Evolutionary conservation across 2,888 invertebrate genomes (phyloP).

Genomic region (Smittia aterrima): DNA sequence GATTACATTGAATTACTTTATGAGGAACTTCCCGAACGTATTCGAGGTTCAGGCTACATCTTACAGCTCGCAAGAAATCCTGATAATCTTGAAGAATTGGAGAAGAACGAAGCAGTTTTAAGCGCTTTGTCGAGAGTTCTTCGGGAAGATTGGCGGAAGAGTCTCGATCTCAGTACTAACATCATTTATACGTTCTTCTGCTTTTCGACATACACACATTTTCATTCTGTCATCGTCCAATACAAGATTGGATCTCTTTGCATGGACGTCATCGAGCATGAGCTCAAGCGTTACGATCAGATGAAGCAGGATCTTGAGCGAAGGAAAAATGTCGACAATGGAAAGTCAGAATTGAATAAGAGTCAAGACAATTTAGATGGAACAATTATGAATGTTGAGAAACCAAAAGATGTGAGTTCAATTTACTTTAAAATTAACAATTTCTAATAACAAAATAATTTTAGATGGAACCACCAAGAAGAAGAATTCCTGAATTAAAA

Average conservation of each 20-base stretch:
- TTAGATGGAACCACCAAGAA: conserved; percentile 63
- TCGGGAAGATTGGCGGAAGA: conserved; percentile 96
- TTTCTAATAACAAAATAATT: background rate
- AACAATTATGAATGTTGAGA: conserved; percentile 53
- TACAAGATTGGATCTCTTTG: conserved; percentile 97
- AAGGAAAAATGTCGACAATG: conserved; percentile 54
- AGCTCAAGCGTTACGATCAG: conserved; percentile 87
- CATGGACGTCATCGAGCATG: conserved; percentile 95
- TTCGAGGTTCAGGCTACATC: conserved; percentile 87
- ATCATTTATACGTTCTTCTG: conserved; percentile 96
- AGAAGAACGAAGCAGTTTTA: conserved; percentile 90
- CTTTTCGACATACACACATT: conserved; percentile 92
- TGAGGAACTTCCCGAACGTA: conserved; percentile 90
- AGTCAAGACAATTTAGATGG: conserved; percentile 51
- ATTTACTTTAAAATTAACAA: background rate
- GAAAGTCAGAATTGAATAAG: conserved; percentile 43
- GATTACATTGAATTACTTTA: conserved; percentile 95
- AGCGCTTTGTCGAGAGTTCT: conserved; percentile 94
- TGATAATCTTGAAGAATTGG: conserved; percentile 89
- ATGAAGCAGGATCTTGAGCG: conserved; percentile 78
- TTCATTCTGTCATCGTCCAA: conserved; percentile 91
- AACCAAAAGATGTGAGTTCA: conserved; percentile 52
- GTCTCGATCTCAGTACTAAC: conserved; percentile 92
- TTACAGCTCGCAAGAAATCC: conserved; percentile 88
- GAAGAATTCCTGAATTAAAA: conserved; percentile 71